These are phyloP conservation scores for Cyclopterus lumpus DNA, from an alignment of 2,797 vertebrate genomes.

Conservation along the genomic window DNA sequence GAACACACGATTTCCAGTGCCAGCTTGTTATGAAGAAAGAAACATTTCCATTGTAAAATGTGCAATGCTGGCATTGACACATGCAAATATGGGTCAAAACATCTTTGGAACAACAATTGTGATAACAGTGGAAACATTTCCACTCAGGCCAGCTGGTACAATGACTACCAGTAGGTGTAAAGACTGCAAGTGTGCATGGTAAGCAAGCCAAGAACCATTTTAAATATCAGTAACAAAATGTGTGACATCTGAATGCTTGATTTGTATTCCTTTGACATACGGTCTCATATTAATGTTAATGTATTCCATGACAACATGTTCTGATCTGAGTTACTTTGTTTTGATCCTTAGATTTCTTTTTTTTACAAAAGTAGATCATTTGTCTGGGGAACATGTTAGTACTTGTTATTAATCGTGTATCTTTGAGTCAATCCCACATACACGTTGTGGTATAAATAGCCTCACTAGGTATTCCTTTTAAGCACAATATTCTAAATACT, in stretches of 20 bases:
- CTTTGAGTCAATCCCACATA: neutral
- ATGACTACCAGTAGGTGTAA: conserved; percentile 28
- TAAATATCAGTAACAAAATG: conserved; percentile 28
- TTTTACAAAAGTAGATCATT: neutral
- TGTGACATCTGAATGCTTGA: conserved; percentile 21
- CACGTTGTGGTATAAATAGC: neutral
- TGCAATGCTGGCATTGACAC: conserved; percentile 30
- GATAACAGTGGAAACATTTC: conserved; percentile 63
- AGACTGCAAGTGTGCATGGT: conserved; percentile 54
- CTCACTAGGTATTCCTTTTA: neutral
- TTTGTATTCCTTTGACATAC: neutral
- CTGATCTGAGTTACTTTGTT: neutral
- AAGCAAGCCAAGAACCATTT: conserved; percentile 31
- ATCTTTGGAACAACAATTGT: conserved; percentile 43
- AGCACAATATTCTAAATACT: neutral
- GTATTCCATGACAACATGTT: conserved; percentile 1
- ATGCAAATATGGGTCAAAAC: conserved; percentile 50
- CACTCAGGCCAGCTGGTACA: conserved; percentile 46
- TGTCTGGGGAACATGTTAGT: conserved; percentile 1
- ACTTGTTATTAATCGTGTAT: neutral
- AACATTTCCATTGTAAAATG: conserved; percentile 62
- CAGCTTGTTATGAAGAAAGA: conserved; percentile 53
- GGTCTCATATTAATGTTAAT: neutral
- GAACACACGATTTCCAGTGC: conserved; percentile 50
- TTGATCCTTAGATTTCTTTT: neutral